Evolutionary conservation across 2,113 vertebrate species (phyloP).

Genomic region (Cariama cristata): DNA sequence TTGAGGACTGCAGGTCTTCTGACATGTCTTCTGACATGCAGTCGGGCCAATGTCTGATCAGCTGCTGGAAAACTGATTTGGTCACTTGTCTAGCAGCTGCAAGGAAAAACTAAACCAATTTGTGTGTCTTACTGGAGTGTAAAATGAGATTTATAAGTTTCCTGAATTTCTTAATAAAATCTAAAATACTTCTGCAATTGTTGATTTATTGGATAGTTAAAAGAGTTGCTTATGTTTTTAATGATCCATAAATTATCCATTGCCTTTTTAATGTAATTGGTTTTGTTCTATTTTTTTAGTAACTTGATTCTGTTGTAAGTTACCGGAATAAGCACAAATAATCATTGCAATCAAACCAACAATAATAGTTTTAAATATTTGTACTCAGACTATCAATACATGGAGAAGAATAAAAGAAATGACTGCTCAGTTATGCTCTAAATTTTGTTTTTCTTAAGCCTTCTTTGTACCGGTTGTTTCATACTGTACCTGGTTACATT

Average conservation of each 20-base stretch:
- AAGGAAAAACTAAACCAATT: background rate
- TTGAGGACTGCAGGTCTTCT: background rate
- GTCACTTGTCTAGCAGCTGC: background rate
- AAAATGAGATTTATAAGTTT: slow-evolving; percentile 36
- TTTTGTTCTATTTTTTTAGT: background rate
- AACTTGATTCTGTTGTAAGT: background rate
- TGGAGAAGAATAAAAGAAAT: background rate
- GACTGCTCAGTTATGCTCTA: background rate
- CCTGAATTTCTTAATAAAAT: slow-evolving; percentile 33
- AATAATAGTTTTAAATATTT: background rate
- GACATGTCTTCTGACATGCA: background rate
- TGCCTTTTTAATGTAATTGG: background rate
- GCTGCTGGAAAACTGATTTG: background rate
- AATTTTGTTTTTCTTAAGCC: background rate
- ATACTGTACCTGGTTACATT: background rate
- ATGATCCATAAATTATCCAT: background rate
- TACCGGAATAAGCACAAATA: background rate
- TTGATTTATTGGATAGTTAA: slow-evolving; percentile 9
- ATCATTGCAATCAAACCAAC: background rate
- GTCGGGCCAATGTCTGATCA: background rate
- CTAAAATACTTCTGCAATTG: background rate
- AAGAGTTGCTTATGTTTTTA: slow-evolving; percentile 15
- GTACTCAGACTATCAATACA: background rate
- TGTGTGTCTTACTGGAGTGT: background rate
- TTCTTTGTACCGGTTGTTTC: background rate